Evolutionary conservation across 2,113 vertebrate genomes (phyloP).

Genomic region (Mus spicilegus): DNA sequence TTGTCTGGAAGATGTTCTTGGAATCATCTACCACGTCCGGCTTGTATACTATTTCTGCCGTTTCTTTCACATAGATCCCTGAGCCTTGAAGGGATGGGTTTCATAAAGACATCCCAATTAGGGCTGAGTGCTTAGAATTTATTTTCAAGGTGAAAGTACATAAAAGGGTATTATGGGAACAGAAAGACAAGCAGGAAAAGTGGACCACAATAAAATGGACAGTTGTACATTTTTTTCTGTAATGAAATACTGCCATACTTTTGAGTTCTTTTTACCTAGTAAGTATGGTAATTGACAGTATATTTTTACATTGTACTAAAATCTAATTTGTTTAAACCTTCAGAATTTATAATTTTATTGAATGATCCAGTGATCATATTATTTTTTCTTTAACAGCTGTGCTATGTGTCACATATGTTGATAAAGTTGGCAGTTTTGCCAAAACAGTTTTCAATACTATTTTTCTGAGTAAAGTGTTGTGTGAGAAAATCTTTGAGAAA

Average conservation of each 20-base stretch:
- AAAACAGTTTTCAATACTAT: constrained; percentile 44
- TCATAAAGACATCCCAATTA: not conserved
- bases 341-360: constrained; percentile 52
- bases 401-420: constrained; percentile 15
- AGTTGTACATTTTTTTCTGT: constrained; percentile 36
- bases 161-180: not conserved
- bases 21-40: not conserved
- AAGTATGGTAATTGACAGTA: constrained; percentile 19
- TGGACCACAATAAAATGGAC: not conserved
- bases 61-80: not conserved
- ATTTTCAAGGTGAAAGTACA: constrained; percentile 19
- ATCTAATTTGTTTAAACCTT: constrained; percentile 51
- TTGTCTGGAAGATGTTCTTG: not conserved
- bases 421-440: constrained; percentile 32
- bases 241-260: not conserved
- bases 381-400: not conserved
- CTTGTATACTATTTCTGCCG: not conserved
- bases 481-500: not conserved
- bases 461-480: constrained; percentile 43
- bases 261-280: not conserved
- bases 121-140: not conserved
- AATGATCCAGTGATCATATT: not conserved
- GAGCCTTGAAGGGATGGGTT: not conserved
- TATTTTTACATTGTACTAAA: constrained; percentile 43
- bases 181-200: not conserved